phyloP scores from a whole-genome alignment of 2,888 invertebrate genomes.

The Netelia virgata region DNA sequence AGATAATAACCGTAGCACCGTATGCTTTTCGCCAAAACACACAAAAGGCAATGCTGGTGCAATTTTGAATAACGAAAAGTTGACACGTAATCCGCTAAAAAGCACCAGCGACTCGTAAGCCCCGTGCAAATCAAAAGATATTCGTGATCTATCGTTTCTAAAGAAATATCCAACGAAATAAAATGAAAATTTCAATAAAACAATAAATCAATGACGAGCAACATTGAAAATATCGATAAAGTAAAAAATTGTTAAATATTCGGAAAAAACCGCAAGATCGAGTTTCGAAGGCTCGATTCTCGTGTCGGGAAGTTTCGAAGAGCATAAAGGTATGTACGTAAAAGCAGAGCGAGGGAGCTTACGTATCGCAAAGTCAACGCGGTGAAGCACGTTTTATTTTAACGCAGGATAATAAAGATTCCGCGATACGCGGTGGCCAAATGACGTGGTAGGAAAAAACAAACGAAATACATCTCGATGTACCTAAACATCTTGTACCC shows the following conservation, averaged over 20 bases:
- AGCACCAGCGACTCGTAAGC: not conserved
- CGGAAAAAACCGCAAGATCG: no score
- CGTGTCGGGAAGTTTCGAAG: slow-evolving; percentile 1
- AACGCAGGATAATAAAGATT: slow-evolving; percentile 74
- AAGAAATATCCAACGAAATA: no score
- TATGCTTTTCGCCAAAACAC: slow-evolving; percentile 28
- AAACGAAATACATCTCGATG: slow-evolving; percentile 10
- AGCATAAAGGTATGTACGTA: slow-evolving; percentile 6
- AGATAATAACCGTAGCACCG: slow-evolving; percentile 23
- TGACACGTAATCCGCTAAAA: not conserved
- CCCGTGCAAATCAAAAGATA: not conserved
- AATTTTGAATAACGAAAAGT: slow-evolving; percentile 32
- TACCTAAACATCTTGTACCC: not conserved
- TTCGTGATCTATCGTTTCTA: not conserved
- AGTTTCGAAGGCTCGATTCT: not conserved
- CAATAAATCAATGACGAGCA: no score
- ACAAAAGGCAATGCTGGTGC: slow-evolving; percentile 26
- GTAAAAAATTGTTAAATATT: no score
- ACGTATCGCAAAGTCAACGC: slow-evolving; percentile 31
- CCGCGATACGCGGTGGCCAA: slow-evolving; percentile 66
- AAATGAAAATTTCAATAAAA: no score
- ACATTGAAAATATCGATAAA: no score
- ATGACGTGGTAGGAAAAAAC: slow-evolving; percentile 33
- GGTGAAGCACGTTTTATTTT: slow-evolving; percentile 51
- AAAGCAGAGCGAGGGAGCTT: slow-evolving; percentile 4